Conservation (phyloP, 2,113 vertebrate species). For the Galemys pyrenaicus region DNA sequence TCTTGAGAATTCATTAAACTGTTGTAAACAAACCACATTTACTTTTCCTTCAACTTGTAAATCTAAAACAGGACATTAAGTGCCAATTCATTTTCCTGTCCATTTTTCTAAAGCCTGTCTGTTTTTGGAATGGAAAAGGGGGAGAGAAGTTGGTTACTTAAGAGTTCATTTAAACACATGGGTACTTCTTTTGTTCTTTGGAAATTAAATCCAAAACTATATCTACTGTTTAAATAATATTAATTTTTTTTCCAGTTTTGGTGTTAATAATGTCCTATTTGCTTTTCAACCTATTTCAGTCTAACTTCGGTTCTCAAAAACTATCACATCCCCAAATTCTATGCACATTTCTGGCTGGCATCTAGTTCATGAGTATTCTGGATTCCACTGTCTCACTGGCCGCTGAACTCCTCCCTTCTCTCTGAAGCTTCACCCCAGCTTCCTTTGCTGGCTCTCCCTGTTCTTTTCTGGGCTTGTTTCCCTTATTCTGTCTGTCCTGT, state of each 20-base stretch:
- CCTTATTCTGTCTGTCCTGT: background rate
- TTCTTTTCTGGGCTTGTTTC: background rate
- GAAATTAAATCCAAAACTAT: constrained; percentile 35
- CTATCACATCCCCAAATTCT: background rate
- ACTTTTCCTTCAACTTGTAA: constrained; percentile 43
- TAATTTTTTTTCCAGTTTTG: background rate
- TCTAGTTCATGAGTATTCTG: background rate
- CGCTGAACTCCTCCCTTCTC: background rate
- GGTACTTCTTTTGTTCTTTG: background rate
- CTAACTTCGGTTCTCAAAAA: background rate
- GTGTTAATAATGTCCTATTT: background rate
- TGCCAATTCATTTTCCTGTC: constrained; percentile 73
- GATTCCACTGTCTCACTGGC: background rate
- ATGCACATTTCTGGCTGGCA: background rate
- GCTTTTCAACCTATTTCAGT: background rate
- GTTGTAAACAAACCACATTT: constrained; percentile 25
- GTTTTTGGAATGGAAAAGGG: background rate
- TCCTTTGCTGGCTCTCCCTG: background rate
- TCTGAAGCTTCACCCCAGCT: background rate
- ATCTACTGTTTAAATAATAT: background rate
- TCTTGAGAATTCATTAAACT: constrained; percentile 63
- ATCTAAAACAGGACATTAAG: background rate
- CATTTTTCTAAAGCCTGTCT: constrained; percentile 58
- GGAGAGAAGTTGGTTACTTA: constrained; percentile 8
- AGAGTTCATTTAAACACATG: background rate